Evolutionary conservation across 2,888 invertebrate genomes (phyloP).

Genomic region (Dasypolia templi): DNA sequence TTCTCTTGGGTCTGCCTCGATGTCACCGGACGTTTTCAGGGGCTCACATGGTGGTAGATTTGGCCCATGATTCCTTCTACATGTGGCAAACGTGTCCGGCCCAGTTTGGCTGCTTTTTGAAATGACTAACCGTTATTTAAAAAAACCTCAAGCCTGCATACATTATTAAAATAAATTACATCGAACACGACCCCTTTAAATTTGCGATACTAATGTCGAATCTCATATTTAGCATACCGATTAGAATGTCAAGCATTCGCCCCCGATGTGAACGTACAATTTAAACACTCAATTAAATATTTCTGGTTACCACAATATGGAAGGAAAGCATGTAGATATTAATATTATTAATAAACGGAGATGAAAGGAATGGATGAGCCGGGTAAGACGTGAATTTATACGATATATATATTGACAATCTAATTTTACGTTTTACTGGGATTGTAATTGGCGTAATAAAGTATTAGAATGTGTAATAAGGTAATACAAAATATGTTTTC

Average conservation of each 20-base stretch:
- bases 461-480: neutral
- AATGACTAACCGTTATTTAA: neutral
- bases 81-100: no score
- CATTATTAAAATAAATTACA: conserved; percentile 4
- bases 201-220: conserved; percentile 12
- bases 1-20: no score
- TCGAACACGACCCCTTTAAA: conserved; percentile 2
- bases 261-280: conserved; percentile 26
- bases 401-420: conserved; percentile 27
- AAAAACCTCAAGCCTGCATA: neutral
- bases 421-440: conserved; percentile 36
- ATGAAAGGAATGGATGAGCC: conserved; percentile 52
- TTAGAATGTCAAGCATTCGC: conserved; percentile 41
- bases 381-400: neutral
- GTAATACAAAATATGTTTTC: conserved; percentile 11
- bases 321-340: conserved; percentile 50
- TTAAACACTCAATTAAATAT: conserved; percentile 60
- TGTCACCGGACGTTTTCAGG: no score
- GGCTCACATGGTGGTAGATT: no score
- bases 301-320: conserved; percentile 59
- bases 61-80: no score
- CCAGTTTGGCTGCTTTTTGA: no score
- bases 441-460: conserved; percentile 37
- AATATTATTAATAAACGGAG: conserved; percentile 53
- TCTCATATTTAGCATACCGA: conserved; percentile 27